These are phyloP conservation scores for Poecilia latipinna DNA, from an alignment of 2,113 vertebrate genomes.

Conservation along the genomic window DNA sequence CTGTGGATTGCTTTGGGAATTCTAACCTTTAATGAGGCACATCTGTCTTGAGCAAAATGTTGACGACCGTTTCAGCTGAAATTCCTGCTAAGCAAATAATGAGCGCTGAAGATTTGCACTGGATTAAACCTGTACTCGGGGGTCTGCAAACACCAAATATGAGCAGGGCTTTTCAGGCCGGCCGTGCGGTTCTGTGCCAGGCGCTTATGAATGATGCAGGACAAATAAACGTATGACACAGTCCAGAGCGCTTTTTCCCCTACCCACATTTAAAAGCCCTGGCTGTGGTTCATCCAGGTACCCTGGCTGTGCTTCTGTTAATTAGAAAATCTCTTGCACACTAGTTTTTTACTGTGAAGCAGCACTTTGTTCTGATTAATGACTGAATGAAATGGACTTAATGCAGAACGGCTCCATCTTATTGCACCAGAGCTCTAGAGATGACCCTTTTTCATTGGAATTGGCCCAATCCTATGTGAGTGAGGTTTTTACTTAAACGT, in stretches of 20 bases:
- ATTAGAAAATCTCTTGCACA: neutral
- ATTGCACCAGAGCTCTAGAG: neutral
- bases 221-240: neutral
- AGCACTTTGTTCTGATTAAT: neutral
- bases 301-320: neutral
- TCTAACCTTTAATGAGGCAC: conserved; percentile 28
- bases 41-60: conserved; percentile 48
- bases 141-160: conserved; percentile 23
- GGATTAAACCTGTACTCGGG: conserved; percentile 39
- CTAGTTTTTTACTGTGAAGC: neutral
- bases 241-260: neutral
- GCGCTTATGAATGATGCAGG: neutral
- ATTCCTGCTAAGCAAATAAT: conserved; percentile 42
- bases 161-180: neutral
- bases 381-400: neutral
- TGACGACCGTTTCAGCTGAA: conserved; percentile 11
- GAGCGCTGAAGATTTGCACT: conserved; percentile 53
- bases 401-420: neutral
- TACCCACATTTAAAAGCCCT: neutral
- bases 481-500: neutral
- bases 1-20: neutral
- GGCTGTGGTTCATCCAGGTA: too few relatives aligned
- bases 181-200: neutral
- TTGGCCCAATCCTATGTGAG: fast-evolving
- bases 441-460: neutral